phyloP scores from a whole-genome alignment of 2,113 vertebrate genomes.

The Hiodon tergisus region DNA sequence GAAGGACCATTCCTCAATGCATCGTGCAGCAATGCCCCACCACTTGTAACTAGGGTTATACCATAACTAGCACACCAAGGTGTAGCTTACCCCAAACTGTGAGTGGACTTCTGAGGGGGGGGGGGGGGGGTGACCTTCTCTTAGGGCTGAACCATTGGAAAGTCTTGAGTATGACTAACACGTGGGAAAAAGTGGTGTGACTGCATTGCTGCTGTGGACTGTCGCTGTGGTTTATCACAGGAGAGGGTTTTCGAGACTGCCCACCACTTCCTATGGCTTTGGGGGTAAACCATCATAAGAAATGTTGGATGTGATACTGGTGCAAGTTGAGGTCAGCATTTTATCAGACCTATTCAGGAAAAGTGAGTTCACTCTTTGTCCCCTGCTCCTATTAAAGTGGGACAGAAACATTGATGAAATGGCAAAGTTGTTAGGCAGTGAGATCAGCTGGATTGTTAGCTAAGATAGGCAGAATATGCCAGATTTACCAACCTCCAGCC shows the following conservation, averaged over 20 bases:
- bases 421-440: neutral
- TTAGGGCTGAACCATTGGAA: constrained; percentile 2
- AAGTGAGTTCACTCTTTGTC: too few relatives aligned
- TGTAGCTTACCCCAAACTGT: too few relatives aligned
- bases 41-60: too few relatives aligned
- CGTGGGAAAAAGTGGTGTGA: neutral
- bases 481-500: constrained; percentile 1
- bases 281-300: constrained; percentile 6
- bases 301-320: neutral
- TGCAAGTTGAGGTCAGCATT: too few relatives aligned
- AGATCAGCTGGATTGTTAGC: neutral
- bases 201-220: neutral
- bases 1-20: too few relatives aligned
- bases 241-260: neutral
- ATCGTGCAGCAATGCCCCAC: too few relatives aligned
- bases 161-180: neutral
- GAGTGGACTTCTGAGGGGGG: too few relatives aligned
- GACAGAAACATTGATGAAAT: neutral
- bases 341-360: too few relatives aligned
- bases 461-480: neutral
- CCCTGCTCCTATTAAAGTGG: neutral
- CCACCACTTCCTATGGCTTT: constrained; percentile 4
- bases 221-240: constrained; percentile 1
- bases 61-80: too few relatives aligned
- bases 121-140: neutral